Base-by-base conservation (phyloP, 2,888 invertebrate species). In the Pocota personata region DNA sequence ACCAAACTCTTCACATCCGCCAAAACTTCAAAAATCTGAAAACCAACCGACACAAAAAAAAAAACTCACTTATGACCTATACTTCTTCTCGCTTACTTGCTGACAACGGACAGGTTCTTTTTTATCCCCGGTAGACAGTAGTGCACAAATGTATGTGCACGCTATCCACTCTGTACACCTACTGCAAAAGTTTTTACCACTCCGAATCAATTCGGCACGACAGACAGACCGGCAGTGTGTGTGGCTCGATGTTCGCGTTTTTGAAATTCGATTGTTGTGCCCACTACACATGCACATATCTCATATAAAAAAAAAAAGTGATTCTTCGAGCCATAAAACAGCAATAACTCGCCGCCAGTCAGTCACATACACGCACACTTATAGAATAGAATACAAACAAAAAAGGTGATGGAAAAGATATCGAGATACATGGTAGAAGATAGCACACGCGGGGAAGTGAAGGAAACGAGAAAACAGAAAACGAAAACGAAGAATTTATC, bases 401-500 rank as follows among this genome's bases (percentile, higher is more conserved):
- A 60, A 52, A 50, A 77, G 75, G 62, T 76, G 84, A 84, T 84
- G 75, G 84, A 80, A 84, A 80, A 80, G 84, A 84, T 84, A 84
- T 64, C 80, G 71, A 80, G 80, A 84, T 84, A 80, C 80, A 84
- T 80, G 62, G 75, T 52, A 58, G 32, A 64, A 84, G 84, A 84
- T 84, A 80, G 64, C 62, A 64, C 67, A 62, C 40, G 50, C 37
- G 82, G 62, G 32, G 35, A 50, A 43, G 12, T 30, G 43, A 67
- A 83, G 60, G 80, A 64, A 73, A 78, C 52, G 66, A 78, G 72
- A 80, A 80, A 84, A 75, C 57, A 84, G 64, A 84, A 80, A 84
- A 79, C 75, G 79, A 84, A 84, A 84, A 84, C 75, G 87, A 82
- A 87, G 84, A 84, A 84, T 69, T 87, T 88, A 88, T 88, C 88